A percentile compares a stretch with the other conserved stretches of the same genome.
Conservation (phyloP, 2,888 invertebrate genomes). For the Barypeithes pellucidus region DNA sequence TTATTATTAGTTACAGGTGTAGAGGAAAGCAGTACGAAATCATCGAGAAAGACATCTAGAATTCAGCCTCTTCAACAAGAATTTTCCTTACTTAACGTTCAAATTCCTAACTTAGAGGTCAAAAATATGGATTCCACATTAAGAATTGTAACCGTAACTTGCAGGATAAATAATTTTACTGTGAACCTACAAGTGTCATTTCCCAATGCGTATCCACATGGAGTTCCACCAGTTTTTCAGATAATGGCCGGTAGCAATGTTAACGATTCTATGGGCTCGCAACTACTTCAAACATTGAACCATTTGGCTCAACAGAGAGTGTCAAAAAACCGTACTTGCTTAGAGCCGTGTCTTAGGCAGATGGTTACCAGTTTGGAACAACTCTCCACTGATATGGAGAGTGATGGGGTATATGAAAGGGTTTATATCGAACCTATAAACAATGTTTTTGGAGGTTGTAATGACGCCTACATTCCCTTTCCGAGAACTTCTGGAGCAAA, state of each 20-base stretch:
- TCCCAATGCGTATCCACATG: conserved; percentile 83
- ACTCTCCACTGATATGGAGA: conserved; percentile 74
- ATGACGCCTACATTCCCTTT: conserved; percentile 92
- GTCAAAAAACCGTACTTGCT: conserved; percentile 87
- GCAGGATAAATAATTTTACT: conserved; percentile 72
- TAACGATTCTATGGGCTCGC: conserved; percentile 80
- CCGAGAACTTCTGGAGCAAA: conserved; percentile 95
- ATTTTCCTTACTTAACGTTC: conserved; percentile 83
- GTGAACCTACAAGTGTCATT: conserved; percentile 79
- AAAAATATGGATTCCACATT: conserved; percentile 72
- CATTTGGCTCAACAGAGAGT: conserved; percentile 88
- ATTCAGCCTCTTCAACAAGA: conserved; percentile 81
- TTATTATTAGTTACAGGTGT: conserved; percentile 46
- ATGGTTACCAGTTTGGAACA: conserved; percentile 78
- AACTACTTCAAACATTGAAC: conserved; percentile 86
- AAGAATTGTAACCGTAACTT: conserved; percentile 76
- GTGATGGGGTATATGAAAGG: conserved; percentile 66
- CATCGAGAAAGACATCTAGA: conserved; percentile 66
- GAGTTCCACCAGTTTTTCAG: conserved; percentile 78
- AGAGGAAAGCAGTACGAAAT: conserved; percentile 54
- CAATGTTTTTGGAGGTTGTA: conserved; percentile 69
- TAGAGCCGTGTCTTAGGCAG: conserved; percentile 88
- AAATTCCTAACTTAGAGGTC: conserved; percentile 82
- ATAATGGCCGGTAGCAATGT: conserved; percentile 79
- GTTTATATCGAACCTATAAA: conserved; percentile 59